Base-by-base conservation (phyloP, 2,888 invertebrate genomes). In the Epiblema foenella region DNA sequence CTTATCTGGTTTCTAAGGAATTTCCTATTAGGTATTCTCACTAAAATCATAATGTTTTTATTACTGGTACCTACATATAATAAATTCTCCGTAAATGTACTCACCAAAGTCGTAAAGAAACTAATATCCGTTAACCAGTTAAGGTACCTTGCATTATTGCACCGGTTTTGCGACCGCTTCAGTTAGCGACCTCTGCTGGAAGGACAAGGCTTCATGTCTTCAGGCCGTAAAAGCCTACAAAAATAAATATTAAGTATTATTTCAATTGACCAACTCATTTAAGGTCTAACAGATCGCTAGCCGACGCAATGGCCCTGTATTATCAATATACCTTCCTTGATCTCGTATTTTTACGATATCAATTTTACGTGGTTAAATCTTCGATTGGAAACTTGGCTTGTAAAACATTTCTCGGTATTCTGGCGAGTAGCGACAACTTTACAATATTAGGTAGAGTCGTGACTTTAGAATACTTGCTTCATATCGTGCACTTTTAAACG, bases 401-500 rank as follows among this genome's bases (percentile, higher is more conserved):
- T 17, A 49, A 33, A 62, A 18, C 51, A 18, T 51, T 51, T 60
- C 33, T 9, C 46, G 42, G 42, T 46, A 56, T 49, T 66, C 18
- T 33, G 12, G n/a, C 9, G n/a, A 56, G 33, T 29, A 33, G 15
- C 11, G 33, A 18, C 12, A 20, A 15, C 42, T 59, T 49, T 29
- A 18, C 29, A 60, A 56, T 33, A 39, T 73, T 80, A 82, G 84
- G 80, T 78, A 79, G 80, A 79, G 80, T 84, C 85, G 82, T 85
- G 83, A 85, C 83, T 79, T 74, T 77, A 75, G 74, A 75, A 76
- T 77, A 82, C 64, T 64, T 64, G 64, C 81, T 79, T 78, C 74
- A 80, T 85, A 83, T 85, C 87, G 80, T 88, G 87, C 89, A 86
- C 89, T 89, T 46, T 89, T 87, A 83, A 78, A 77, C 81, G 80